Evolutionary conservation across 2,888 invertebrate species (phyloP), one percentile per base, ranked within the genome.

Genomic region (Selenia dentaria): DNA sequence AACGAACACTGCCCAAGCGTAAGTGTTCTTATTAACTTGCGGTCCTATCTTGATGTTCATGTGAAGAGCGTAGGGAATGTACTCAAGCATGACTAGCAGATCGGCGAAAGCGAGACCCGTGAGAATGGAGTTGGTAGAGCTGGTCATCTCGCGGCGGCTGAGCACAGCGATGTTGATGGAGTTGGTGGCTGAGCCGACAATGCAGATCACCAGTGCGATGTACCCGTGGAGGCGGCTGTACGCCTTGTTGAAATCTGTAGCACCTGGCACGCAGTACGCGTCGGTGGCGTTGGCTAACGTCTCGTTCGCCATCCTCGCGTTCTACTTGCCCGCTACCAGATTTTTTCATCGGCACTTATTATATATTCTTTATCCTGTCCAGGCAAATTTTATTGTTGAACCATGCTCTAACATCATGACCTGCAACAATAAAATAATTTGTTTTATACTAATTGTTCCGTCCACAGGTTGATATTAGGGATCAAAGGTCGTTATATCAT

Each of bases 21-120:
- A 97, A 0, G 88, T 88, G 62, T 88, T 91, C 56, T 86, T 88
- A 62, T 91, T 90, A 54, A 89, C 76, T 74, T 88, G 88, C 5
- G 88, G 89, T 26, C 91, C 90, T 3, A 91, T 89, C 58, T 94
- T 92, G 49, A 96, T 92, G 67, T 95, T 96, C 77, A 94, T 94
- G 76, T 97, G 96, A 39, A 95, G 92, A 1, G 96, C 95, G 76
- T 96, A 98, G 0, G 98, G 98, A 54, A 98, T 95, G 80, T 98
- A 98, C 67, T 97, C 97, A 65, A 98, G 91, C 95, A 98, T 98
- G 9, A 98, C 98, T n/a, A 97, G 92, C 20, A 98, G 92, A 77
- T 98, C 98, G 9, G 98, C 97, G 5, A 98, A 94, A 0, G 98
- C 98, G 18, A 97, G 91, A 3, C 96, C 96, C 0, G 97, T 97